Percentiles rank a stretch among this genome's conserved stretches.
Conservation (phyloP, 2,888 invertebrate genomes). For the Anticlea derivata region DNA sequence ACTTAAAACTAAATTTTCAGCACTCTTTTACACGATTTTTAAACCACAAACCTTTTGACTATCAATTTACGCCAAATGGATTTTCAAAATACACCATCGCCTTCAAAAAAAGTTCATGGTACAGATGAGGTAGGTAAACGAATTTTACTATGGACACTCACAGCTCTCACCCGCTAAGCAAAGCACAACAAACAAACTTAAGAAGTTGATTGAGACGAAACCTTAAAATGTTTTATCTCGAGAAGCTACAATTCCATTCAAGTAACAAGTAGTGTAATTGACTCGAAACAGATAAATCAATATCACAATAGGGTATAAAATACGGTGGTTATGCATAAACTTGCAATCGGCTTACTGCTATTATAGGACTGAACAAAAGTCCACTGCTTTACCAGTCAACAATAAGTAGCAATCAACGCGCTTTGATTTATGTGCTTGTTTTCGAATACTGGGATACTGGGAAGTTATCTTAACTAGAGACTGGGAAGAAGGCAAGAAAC, state of each 20-base stretch:
- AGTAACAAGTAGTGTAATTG: conserved; percentile 66
- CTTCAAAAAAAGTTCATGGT: too few relatives aligned
- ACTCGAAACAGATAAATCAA: conserved; percentile 69
- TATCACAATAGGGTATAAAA: conserved; percentile 58
- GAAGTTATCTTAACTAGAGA: neutral
- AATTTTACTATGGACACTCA: too few relatives aligned
- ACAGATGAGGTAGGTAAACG: too few relatives aligned
- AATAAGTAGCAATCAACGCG: conserved; percentile 22
- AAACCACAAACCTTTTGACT: too few relatives aligned
- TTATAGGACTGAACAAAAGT: conserved; percentile 33
- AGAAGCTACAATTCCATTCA: conserved; percentile 31
- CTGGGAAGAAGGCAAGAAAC: too few relatives aligned
- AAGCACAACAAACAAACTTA: neutral
- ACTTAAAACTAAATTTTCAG: too few relatives aligned
- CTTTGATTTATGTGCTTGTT: conserved; percentile 19
- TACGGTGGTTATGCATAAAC: conserved; percentile 47
- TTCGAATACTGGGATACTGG: neutral
- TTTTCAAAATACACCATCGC: too few relatives aligned
- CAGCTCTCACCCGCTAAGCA: too few relatives aligned
- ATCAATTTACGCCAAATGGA: too few relatives aligned
- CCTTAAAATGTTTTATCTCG: conserved; percentile 23
- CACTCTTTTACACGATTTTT: too few relatives aligned
- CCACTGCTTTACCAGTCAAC: conserved; percentile 12
- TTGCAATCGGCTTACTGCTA: conserved; percentile 53
- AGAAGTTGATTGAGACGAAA: conserved; percentile 8